phyloP scores from a whole-genome alignment of 2,113 vertebrate species.

The Zeus faber region DNA sequence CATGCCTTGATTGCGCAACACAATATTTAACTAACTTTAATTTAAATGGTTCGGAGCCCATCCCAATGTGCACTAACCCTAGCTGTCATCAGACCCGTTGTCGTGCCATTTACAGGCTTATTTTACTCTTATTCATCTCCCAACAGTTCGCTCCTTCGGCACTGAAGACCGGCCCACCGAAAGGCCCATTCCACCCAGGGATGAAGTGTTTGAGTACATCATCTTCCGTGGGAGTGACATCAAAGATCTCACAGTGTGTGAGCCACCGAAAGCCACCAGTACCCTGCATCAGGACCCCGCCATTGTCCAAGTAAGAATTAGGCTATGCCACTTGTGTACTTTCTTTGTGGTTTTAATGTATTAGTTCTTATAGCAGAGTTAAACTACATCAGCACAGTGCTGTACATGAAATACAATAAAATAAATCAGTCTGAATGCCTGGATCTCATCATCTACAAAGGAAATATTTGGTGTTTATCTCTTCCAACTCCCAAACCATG shows the following conservation, averaged over 20 bases:
- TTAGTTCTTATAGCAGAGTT: too few species aligned
- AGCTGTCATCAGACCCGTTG: too few species aligned
- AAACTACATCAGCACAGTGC: too few species aligned
- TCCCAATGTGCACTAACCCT: too few species aligned
- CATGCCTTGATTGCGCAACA: neutral
- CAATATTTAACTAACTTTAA: neutral
- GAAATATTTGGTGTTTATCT: too few species aligned
- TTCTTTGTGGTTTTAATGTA: too few species aligned
- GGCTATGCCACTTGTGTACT: neutral
- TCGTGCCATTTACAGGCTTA: neutral
- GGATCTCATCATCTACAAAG: too few species aligned
- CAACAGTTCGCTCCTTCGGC: conserved; percentile 90
- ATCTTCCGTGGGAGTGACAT: conserved; percentile 98
- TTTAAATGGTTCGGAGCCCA: too few species aligned
- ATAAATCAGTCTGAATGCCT: too few species aligned
- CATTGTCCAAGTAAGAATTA: conserved; percentile 86
- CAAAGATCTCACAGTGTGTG: conserved; percentile 96
- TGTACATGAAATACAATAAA: too few species aligned
- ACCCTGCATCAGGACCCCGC: conserved; percentile 94
- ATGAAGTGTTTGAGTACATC: conserved; percentile 97
- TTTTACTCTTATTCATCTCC: conserved; percentile 5
- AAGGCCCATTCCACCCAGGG: conserved; percentile 91
- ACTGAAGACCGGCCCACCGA: conserved; percentile 97
- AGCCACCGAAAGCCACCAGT: conserved; percentile 92
- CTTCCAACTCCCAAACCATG: too few species aligned